Conservation (phyloP, 2,888 invertebrate genomes). For the Acrobasis repandana region DNA sequence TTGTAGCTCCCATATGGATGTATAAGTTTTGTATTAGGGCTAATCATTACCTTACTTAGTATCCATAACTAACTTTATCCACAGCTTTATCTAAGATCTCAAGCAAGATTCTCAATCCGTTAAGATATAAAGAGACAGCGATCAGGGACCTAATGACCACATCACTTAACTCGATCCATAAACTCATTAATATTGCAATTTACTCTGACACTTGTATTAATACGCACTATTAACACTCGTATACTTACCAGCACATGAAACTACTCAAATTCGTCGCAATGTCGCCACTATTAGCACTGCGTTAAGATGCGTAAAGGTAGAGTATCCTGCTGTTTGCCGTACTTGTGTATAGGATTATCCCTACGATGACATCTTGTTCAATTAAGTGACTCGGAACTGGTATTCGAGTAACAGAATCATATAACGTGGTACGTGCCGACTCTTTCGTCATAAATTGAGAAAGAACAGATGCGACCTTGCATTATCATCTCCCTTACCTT, state of each 20-base stretch:
- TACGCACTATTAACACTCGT: slow-evolving; percentile 8
- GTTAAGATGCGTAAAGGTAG: too few species aligned
- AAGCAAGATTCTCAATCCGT: not conserved
- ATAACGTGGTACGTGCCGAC: slow-evolving; percentile 25
- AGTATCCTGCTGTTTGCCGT: too few species aligned
- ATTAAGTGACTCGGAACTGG: slow-evolving; percentile 21
- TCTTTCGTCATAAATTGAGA: not conserved
- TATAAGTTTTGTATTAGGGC: too few species aligned
- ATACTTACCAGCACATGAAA: not conserved
- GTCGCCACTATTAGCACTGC: not conserved
- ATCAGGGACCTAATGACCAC: slow-evolving; percentile 3
- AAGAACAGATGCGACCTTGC: not conserved
- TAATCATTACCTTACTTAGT: too few species aligned
- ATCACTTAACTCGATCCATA: slow-evolving; percentile 15
- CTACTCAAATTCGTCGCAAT: too few species aligned
- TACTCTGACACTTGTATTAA: slow-evolving; percentile 19
- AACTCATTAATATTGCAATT: slow-evolving; percentile 14
- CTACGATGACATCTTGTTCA: slow-evolving; percentile 26
- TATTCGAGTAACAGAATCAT: slow-evolving; percentile 24
- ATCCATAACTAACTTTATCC: too few species aligned
- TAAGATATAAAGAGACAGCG: not conserved
- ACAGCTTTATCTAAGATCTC: too few species aligned
- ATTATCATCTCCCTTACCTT: too few species aligned
- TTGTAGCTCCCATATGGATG: too few species aligned
- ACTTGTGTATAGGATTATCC: not conserved